A percentile compares a stretch with the other conserved stretches of the same genome.
These are phyloP conservation scores for Xiphydria camelus DNA, from an alignment of 2,888 invertebrate genomes.

Conservation along the genomic window DNA sequence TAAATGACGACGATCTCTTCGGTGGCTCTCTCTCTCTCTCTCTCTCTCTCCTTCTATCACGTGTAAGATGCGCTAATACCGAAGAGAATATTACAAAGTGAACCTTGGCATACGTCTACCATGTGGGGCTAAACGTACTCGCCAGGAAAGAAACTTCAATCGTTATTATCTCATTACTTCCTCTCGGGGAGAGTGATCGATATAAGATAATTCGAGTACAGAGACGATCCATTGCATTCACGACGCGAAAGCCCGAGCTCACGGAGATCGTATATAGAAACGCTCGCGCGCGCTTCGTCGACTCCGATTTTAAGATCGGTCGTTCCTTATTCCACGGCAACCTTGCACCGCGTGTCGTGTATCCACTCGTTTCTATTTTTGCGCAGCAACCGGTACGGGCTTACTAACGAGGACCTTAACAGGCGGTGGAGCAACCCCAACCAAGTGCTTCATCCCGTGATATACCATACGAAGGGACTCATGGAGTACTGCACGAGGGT, in stretches of 20 bases:
- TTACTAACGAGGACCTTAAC: constrained; percentile 85
- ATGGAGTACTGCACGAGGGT: constrained; percentile 67
- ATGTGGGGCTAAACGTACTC: too few relatives aligned
- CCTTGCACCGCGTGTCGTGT: too few relatives aligned
- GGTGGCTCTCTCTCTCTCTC: not conserved
- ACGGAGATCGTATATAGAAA: constrained; percentile 40
- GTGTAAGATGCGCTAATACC: not conserved
- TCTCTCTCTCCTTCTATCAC: too few relatives aligned
- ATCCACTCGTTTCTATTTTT: constrained; percentile 49
- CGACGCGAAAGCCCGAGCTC: too few relatives aligned
- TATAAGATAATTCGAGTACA: too few relatives aligned
- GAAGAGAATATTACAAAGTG: too few relatives aligned
- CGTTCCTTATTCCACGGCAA: constrained; percentile 31
- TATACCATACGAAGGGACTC: constrained; percentile 78
- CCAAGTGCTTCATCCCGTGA: constrained; percentile 75
- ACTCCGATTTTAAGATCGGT: constrained; percentile 46
- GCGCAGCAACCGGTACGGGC: constrained; percentile 78
- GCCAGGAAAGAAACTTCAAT: too few relatives aligned
- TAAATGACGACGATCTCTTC: constrained; percentile 41
- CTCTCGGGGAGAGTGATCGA: too few relatives aligned
- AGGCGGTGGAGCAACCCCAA: constrained; percentile 81
- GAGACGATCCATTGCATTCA: too few relatives aligned
- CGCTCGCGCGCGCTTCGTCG: constrained; percentile 46
- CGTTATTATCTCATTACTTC: too few relatives aligned
- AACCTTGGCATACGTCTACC: too few relatives aligned